phyloP scores from a whole-genome alignment of 2,113 vertebrate species.

The Grus americana region DNA sequence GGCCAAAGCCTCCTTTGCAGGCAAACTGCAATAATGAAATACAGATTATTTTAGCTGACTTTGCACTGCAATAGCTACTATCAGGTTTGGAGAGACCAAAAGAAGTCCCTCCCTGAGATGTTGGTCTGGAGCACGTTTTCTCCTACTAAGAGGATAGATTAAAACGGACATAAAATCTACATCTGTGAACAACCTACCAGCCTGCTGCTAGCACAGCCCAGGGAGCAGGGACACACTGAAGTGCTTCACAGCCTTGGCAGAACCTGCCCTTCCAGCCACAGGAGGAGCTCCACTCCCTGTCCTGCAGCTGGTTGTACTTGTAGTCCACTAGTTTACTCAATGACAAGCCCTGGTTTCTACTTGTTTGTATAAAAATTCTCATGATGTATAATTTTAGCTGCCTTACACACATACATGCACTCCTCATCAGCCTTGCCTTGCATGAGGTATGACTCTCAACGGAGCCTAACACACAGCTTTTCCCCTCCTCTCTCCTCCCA shows the following conservation, averaged over 20 bases:
- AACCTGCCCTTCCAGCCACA: background rate
- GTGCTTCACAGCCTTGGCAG: background rate
- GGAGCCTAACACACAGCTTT: background rate
- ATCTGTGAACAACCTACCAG: background rate
- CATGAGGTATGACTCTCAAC: accelerated
- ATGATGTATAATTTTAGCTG: background rate
- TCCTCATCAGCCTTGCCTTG: background rate
- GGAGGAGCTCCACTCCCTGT: background rate
- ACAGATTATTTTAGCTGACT: background rate
- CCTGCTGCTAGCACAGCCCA: background rate
- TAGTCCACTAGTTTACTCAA: background rate
- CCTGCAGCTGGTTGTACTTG: background rate
- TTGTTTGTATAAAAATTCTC: background rate
- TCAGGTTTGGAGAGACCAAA: background rate
- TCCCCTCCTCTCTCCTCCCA: background rate
- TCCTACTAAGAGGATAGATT: background rate
- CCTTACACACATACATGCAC: background rate
- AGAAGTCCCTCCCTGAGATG: background rate
- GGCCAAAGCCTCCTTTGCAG: background rate
- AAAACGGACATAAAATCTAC: background rate
- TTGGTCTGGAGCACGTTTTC: background rate
- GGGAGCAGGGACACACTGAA: background rate
- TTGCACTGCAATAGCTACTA: background rate
- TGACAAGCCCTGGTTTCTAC: background rate
- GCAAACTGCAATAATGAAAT: background rate